Percentiles rank a stretch among this genome's conserved stretches.
Conservation (phyloP, 2,797 vertebrate species). For the Danio tinwini region DNA sequence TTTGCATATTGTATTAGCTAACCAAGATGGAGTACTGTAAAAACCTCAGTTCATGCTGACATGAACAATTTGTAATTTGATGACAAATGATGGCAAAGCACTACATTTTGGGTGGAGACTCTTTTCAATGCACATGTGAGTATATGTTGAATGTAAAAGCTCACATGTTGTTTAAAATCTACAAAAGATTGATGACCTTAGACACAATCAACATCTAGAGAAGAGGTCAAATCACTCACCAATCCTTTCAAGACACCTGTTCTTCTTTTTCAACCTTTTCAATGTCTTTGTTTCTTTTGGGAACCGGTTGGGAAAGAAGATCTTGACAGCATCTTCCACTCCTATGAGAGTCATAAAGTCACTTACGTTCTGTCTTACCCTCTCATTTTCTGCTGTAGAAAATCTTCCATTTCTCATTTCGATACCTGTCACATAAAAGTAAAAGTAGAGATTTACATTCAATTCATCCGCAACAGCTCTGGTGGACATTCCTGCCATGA, state of each 20-base stretch:
- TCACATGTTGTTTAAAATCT: too few species aligned
- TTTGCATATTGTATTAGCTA: too few species aligned
- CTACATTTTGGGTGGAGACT: too few species aligned
- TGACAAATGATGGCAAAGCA: too few species aligned
- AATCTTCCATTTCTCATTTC: constrained; percentile 64
- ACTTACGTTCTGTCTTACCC: constrained; percentile 64
- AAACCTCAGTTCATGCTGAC: too few species aligned
- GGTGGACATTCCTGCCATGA: too few species aligned
- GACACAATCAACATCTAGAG: neutral
- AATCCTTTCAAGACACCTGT: constrained; percentile 66
- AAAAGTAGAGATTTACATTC: neutral
- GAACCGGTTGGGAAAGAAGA: constrained; percentile 70
- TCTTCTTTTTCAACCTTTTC: constrained; percentile 48
- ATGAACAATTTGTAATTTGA: neutral
- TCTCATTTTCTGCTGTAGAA: constrained; percentile 65
- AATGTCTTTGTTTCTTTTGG: constrained; percentile 52
- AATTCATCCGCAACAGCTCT: too few species aligned
- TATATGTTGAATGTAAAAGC: too few species aligned
- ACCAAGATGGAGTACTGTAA: too few species aligned
- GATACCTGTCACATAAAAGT: constrained; percentile 65
- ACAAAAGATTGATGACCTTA: neutral
- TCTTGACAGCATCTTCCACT: constrained; percentile 61
- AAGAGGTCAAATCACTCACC: constrained; percentile 59
- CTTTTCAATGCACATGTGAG: too few species aligned
- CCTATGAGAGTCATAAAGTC: constrained; percentile 73